Conservation (phyloP, 2,888 invertebrate species). For the Caenorhabditis afra region DNA sequence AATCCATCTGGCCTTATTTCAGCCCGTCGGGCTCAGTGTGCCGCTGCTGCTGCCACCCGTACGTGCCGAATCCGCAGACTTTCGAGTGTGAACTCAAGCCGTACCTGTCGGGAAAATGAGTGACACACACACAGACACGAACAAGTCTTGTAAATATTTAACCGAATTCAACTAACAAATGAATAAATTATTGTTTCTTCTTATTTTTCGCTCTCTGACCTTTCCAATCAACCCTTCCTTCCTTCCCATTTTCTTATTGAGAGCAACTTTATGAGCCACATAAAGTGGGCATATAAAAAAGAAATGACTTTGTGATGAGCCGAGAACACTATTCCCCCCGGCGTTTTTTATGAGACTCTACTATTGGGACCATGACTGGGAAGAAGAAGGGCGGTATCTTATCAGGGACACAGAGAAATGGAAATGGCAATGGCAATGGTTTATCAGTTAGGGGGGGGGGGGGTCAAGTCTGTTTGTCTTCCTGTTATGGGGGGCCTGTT, state of each 20-base stretch:
- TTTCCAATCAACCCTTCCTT: too few relatives aligned
- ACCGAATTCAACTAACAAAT: background rate
- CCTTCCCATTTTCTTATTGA: too few relatives aligned
- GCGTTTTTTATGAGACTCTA: conserved; percentile 6
- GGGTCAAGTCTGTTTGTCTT: too few relatives aligned
- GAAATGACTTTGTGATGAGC: background rate
- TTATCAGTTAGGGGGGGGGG: too few relatives aligned
- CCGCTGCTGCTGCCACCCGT: conserved; percentile 79
- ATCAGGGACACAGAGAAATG: too few relatives aligned
- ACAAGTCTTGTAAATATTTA: background rate
- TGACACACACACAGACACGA: background rate
- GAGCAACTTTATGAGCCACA: too few relatives aligned
- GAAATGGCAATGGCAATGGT: too few relatives aligned
- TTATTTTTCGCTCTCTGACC: background rate
- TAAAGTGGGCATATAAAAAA: background rate
- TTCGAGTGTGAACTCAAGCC: conserved; percentile 78
- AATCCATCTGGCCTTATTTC: conserved; percentile 23
- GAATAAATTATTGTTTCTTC: conserved; percentile 4
- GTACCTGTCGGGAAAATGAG: conserved; percentile 57
- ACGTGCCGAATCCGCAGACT: conserved; percentile 77
- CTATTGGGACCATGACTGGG: too few relatives aligned
- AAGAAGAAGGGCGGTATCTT: too few relatives aligned
- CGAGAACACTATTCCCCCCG: background rate
- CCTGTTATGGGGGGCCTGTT: too few relatives aligned
- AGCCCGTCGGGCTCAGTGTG: conserved; percentile 76